Percentiles rank a stretch among this genome's conserved stretches.
Evolutionary conservation across 2,888 invertebrate genomes (phyloP).

Genomic region (Conops quadrifasciatus): DNA sequence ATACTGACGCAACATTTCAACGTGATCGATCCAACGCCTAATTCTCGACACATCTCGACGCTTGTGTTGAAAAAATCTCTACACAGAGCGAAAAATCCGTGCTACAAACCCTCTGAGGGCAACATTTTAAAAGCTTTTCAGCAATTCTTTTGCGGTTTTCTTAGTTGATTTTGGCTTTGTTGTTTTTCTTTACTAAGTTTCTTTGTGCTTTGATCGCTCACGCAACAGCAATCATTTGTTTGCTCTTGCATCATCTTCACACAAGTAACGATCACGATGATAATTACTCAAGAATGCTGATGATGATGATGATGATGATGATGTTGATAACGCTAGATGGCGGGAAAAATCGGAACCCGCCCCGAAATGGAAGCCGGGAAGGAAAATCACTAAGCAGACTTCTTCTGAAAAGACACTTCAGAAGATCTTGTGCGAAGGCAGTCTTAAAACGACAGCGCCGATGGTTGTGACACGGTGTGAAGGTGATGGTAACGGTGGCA

Average conservation of each 20-base stretch:
- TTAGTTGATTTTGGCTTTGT: too few relatives aligned
- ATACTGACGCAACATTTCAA: too few relatives aligned
- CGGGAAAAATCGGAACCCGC: neutral
- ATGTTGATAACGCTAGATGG: constrained; percentile 16
- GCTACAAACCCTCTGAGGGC: constrained; percentile 26
- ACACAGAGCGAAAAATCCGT: constrained; percentile 23
- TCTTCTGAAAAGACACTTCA: too few relatives aligned
- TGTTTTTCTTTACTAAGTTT: neutral
- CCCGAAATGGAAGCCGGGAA: neutral
- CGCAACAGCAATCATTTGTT: constrained; percentile 10
- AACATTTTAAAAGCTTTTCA: constrained; percentile 4
- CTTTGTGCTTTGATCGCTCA: neutral
- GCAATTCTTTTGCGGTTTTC: neutral
- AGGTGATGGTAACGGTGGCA: neutral
- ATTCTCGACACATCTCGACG: too few relatives aligned
- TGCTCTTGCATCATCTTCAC: too few relatives aligned
- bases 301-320: constrained; percentile 10
- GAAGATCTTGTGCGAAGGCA: too few relatives aligned
- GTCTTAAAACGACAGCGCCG: too few relatives aligned
- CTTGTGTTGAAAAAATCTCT: constrained; percentile 20
- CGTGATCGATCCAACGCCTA: too few relatives aligned
- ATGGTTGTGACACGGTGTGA: too few relatives aligned
- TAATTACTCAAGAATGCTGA: too few relatives aligned
- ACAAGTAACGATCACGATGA: too few relatives aligned
- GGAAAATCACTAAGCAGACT: neutral